Conservation (phyloP, 1,140 invertebrate species). For the Camponotus vicinus region DNA sequence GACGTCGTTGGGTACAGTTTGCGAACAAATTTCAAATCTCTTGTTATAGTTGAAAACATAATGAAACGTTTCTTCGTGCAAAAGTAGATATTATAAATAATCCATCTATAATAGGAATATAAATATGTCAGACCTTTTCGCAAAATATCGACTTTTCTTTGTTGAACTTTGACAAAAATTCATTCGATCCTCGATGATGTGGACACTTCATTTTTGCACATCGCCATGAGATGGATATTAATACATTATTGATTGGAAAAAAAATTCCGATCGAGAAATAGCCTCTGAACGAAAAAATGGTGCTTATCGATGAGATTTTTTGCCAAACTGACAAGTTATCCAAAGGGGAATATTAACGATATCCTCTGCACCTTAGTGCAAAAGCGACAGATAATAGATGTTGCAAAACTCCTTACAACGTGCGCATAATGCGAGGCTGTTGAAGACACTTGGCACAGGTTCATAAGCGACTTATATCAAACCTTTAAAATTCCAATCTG, state of each 20-base stretch:
- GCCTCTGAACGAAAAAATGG: conserved; percentile 14
- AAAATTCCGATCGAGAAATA: conserved; percentile 13
- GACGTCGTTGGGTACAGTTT: conserved; percentile 11
- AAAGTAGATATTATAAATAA: background rate
- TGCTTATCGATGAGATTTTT: conserved; percentile 37
- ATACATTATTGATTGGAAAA: conserved; percentile 43
- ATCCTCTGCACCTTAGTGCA: background rate
- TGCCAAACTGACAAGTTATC: background rate
- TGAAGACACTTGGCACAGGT: background rate
- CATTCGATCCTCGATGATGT: background rate
- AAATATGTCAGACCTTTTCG: background rate
- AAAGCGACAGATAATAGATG: conserved; percentile 13
- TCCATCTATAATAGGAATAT: no score
- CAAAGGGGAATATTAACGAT: conserved; percentile 34
- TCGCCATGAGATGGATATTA: conserved; percentile 1
- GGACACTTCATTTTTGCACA: conserved; percentile 11
- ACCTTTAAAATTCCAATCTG: background rate
- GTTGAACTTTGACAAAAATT: background rate
- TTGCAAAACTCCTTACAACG: background rate
- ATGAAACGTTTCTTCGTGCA: background rate
- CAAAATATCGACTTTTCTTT: no score
- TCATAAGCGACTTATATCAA: background rate
- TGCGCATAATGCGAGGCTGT: background rate
- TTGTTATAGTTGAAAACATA: background rate
- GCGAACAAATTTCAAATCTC: conserved; percentile 12